Percentiles rank a stretch among this genome's conserved stretches.
phyloP scores from a whole-genome alignment of 92 coral and sea anemone genomes.

The Phymanthus crucifer region DNA sequence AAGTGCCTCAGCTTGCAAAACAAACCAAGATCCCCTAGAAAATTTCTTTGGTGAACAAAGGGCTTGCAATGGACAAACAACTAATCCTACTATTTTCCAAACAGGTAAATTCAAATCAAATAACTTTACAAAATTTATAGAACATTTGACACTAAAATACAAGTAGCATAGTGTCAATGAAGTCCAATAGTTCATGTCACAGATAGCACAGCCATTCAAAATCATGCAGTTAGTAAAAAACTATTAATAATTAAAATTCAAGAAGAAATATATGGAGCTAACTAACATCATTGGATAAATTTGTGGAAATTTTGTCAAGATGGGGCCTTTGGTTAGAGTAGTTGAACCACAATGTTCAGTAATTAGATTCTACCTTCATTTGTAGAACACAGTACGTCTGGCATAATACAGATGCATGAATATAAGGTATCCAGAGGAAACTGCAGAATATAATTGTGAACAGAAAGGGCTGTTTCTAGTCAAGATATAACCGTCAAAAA shows the following conservation, averaged over 20 bases:
- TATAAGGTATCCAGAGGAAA: conserved; percentile 20
- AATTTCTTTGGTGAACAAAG: conserved; percentile 54
- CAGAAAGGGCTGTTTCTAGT: too few relatives aligned
- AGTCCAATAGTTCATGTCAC: too few relatives aligned
- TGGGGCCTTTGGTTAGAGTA: too few relatives aligned
- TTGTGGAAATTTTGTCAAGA: too few relatives aligned
- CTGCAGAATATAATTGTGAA: conserved; percentile 17
- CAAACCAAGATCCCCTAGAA: conserved; percentile 43
- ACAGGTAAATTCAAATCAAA: conserved; percentile 32
- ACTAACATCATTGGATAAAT: too few relatives aligned
- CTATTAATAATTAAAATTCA: neutral
- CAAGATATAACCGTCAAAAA: too few relatives aligned
- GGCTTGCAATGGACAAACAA: conserved; percentile 49
- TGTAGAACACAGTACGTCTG: conserved; percentile 47
- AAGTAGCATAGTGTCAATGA: too few relatives aligned
- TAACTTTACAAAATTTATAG: neutral
- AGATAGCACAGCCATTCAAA: too few relatives aligned
- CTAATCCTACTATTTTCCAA: conserved; percentile 48
- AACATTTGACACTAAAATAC: neutral
- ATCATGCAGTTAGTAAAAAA: neutral
- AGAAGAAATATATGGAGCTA: neutral
- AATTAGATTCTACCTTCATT: too few relatives aligned
- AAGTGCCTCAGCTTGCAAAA: neutral
- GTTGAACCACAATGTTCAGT: too few relatives aligned
- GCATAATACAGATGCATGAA: conserved; percentile 46